These are phyloP conservation scores for Diprion similis DNA, from an alignment of 1,140 invertebrate genomes.

Conservation along the genomic window DNA sequence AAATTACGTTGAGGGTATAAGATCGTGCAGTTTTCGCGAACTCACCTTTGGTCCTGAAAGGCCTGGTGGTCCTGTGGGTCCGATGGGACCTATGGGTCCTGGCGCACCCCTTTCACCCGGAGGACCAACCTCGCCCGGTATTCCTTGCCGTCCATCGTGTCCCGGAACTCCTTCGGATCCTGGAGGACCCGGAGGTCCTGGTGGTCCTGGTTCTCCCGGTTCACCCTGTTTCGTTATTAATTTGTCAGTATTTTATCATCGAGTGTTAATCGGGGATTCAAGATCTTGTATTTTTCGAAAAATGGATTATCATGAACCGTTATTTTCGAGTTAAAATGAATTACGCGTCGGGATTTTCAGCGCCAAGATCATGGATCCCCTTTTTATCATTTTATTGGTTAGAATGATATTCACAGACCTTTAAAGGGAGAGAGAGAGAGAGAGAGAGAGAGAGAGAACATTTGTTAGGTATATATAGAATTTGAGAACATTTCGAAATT, in stretches of 20 bases:
- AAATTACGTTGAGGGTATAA: background rate
- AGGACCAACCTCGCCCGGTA: conserved; percentile 74
- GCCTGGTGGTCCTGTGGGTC: conserved; percentile 73
- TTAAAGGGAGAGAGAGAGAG: too few species aligned
- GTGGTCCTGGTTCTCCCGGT: conserved; percentile 87
- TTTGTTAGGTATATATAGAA: too few species aligned
- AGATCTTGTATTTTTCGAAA: too few species aligned
- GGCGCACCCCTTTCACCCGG: conserved; percentile 68
- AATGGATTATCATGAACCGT: too few species aligned
- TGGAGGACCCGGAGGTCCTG: conserved; percentile 81
- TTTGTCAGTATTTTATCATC: background rate
- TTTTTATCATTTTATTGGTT: too few species aligned
- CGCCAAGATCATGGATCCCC: too few species aligned
- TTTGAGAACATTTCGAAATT: too few species aligned
- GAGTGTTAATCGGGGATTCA: too few species aligned
- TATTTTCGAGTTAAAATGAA: too few species aligned
- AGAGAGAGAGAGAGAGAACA: too few species aligned
- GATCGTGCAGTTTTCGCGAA: conserved; percentile 6
- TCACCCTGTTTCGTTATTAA: conserved; percentile 72
- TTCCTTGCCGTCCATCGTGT: conserved; percentile 80
- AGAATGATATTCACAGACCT: too few species aligned
- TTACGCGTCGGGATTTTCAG: too few species aligned
- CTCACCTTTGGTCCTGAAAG: conserved; percentile 74
- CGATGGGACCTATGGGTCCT: conserved; percentile 74
- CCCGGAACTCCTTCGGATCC: conserved; percentile 81